Conservation (phyloP, 2,797 vertebrate genomes). For the Rhynchonycteris naso region DNA sequence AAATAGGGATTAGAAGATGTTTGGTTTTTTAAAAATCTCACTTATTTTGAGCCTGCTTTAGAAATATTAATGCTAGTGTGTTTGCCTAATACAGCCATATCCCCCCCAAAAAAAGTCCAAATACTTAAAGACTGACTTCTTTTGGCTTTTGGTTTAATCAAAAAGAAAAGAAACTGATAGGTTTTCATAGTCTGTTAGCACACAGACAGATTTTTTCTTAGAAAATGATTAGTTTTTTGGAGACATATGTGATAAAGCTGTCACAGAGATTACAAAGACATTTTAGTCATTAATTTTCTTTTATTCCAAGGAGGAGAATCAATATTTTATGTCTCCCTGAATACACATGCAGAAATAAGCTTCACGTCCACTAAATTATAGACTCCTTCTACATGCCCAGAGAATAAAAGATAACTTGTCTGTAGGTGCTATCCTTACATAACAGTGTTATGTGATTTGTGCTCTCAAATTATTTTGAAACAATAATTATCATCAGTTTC, state of each 20-base stretch:
- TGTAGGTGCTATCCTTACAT: background rate
- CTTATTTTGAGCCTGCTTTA: conserved; percentile 83
- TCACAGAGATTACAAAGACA: conserved; percentile 55
- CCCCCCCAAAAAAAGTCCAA: conserved; percentile 75
- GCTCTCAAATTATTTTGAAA: conserved; percentile 21
- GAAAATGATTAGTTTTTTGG: conserved; percentile 58
- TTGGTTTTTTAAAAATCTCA: conserved; percentile 71
- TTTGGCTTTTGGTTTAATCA: conserved; percentile 52
- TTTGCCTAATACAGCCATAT: conserved; percentile 76
- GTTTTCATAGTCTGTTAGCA: conserved; percentile 64
- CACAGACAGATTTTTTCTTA: conserved; percentile 60
- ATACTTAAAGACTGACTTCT: conserved; percentile 76
- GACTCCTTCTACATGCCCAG: background rate
- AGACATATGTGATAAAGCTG: conserved; percentile 43
- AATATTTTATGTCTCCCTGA: conserved; percentile 32
- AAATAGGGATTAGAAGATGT: conserved; percentile 67
- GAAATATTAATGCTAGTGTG: conserved; percentile 78
- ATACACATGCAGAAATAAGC: conserved; percentile 5
- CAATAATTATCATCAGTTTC: conserved; percentile 2
- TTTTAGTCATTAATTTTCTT: conserved; percentile 50
- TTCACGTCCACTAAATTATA: background rate
- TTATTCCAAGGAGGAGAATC: conserved; percentile 40
- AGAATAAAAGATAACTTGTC: background rate
- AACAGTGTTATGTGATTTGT: background rate
- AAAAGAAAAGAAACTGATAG: conserved; percentile 60